Evolutionary conservation across 2,888 invertebrate genomes (phyloP).

Genomic region (Microdon myrmicae): DNA sequence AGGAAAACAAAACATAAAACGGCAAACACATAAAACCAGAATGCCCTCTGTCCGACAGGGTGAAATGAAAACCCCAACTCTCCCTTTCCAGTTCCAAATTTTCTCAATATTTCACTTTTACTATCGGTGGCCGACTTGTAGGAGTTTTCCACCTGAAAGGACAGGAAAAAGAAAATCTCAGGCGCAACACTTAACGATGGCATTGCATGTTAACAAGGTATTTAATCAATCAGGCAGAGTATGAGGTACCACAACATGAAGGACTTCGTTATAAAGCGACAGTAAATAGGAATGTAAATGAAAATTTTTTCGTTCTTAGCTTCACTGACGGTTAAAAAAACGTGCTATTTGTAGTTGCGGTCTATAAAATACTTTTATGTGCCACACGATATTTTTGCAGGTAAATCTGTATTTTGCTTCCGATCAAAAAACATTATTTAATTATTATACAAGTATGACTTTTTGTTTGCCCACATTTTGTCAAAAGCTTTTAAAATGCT

Average conservation of each 20-base stretch:
- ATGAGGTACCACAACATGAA: conserved; percentile 18
- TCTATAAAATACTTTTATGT: no score
- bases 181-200: conserved; percentile 52
- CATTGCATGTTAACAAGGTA: conserved; percentile 52
- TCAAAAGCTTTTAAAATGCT: no score
- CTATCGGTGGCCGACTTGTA: conserved; percentile 23
- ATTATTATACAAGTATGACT: no score
- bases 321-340: no score
- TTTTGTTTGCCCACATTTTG: no score
- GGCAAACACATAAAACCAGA: conserved; percentile 35
- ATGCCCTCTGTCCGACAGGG: conserved; percentile 3
- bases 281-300: no score
- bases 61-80: conserved; percentile 6
- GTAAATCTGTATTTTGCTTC: no score
- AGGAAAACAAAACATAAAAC: conserved; percentile 37
- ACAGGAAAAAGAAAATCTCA: conserved; percentile 44
- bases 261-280: no score
- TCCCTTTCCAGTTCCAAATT: conserved; percentile 32
- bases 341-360: no score
- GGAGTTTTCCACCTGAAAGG: not conserved
- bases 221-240: conserved; percentile 45
- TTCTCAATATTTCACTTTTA: conserved; percentile 44
- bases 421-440: no score
- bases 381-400: no score
- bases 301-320: no score